Conservation (phyloP, 2,888 invertebrate genomes). For the Drosophila kuntzei region DNA sequence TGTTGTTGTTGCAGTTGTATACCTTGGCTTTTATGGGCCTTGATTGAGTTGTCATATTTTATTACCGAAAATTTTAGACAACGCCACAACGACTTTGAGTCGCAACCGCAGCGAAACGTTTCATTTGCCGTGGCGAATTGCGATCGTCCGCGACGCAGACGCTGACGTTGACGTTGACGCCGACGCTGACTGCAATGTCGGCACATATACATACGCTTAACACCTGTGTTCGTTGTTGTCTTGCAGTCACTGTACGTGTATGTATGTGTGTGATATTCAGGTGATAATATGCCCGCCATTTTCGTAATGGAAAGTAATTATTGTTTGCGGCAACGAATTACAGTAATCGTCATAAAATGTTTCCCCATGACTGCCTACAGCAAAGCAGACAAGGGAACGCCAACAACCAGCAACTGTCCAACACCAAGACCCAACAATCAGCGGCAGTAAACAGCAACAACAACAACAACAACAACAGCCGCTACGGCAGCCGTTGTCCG, state of each 20-base stretch:
- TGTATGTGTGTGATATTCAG: conserved; percentile 83
- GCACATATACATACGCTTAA: conserved; percentile 68
- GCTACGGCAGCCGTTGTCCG: conserved; percentile 59
- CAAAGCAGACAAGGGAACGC: conserved; percentile 62
- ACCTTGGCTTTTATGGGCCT: conserved; percentile 80
- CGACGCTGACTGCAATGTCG: conserved; percentile 32
- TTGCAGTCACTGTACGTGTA: conserved; percentile 26
- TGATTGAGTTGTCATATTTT: conserved; percentile 85
- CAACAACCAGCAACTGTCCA: conserved; percentile 48
- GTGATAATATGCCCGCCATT: conserved; percentile 86
- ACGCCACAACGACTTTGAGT: conserved; percentile 62
- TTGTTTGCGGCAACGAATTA: conserved; percentile 84
- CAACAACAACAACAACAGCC: conserved; percentile 46
- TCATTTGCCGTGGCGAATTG: conserved; percentile 67
- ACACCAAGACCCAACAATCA: conserved; percentile 43
- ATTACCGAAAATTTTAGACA: conserved; percentile 84
- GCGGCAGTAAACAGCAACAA: conserved; percentile 47
- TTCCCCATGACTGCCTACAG: conserved; percentile 84
- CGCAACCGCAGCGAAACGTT: conserved; percentile 58
- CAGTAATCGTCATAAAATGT: conserved; percentile 85
- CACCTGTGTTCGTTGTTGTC: conserved; percentile 69
- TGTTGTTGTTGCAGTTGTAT: conserved; percentile 35
- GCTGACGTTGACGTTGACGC: not conserved
- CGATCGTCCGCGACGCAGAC: conserved; percentile 21
- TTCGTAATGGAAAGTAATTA: conserved; percentile 85